phyloP scores from a whole-genome alignment of 2,888 invertebrate species.

The Caenorhabditis sp. region DNA sequence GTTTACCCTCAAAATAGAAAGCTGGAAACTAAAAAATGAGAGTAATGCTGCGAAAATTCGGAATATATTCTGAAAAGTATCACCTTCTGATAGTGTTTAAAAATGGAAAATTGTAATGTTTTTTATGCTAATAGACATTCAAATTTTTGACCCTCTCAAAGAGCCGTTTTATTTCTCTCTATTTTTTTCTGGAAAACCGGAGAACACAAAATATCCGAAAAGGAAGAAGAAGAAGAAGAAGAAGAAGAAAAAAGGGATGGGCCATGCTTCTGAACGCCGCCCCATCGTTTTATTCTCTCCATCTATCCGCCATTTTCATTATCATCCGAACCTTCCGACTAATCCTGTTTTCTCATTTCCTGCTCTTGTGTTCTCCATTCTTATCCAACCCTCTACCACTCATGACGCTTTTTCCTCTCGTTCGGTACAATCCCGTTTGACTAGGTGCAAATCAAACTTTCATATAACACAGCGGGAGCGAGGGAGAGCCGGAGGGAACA shows the following conservation, averaged over 20 bases:
- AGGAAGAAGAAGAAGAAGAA: too few relatives aligned
- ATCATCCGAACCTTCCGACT: conserved; percentile 24
- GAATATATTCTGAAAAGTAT: too few relatives aligned
- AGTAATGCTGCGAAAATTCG: too few relatives aligned
- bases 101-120: too few relatives aligned
- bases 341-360: conserved; percentile 34
- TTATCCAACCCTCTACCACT: conserved; percentile 30
- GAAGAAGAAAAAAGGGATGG: too few relatives aligned
- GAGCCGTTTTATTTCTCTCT: too few relatives aligned
- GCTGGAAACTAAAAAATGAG: conserved; percentile 9
- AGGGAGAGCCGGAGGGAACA: neutral
- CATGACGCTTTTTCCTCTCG: conserved; percentile 32
- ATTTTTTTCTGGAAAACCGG: neutral
- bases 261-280: neutral
- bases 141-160: too few relatives aligned
- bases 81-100: too few relatives aligned
- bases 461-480: neutral
- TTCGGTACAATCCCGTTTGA: conserved; percentile 1
- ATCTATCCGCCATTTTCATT: neutral
- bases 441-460: neutral
- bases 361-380: conserved; percentile 9
- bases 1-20: conserved; percentile 16
- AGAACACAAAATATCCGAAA: conserved; percentile 15
- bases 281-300: neutral
- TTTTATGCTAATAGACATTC: too few relatives aligned